Evolutionary conservation across 2,888 invertebrate genomes (phyloP).

Genomic region (Drosophila mercatorum): DNA sequence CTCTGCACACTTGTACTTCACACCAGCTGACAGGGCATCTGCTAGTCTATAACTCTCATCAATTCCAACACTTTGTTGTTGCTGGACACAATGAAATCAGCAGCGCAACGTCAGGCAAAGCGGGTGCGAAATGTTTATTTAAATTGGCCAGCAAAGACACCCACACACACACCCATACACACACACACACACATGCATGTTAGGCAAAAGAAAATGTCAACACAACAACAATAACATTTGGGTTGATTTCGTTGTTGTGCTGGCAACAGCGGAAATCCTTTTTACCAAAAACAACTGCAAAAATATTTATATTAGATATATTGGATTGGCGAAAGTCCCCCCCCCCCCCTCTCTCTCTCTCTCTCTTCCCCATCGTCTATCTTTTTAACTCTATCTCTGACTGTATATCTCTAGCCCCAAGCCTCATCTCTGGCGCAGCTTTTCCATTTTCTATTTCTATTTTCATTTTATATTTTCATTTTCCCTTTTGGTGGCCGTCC

Average conservation of each 20-base stretch:
- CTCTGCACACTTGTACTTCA: no score
- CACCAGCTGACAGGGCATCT: constrained; percentile 3
- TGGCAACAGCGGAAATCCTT: constrained; percentile 75
- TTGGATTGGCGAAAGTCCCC: constrained; percentile 58
- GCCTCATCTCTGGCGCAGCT: constrained; percentile 14
- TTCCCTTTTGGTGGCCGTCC: constrained; percentile 6
- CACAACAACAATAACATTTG: constrained; percentile 52
- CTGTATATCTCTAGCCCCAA: constrained; percentile 2
- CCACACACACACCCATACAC: constrained; percentile 19
- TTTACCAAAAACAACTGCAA: constrained; percentile 74
- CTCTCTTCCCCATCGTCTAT: background rate
- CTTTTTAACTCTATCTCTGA: background rate
- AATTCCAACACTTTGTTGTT: constrained; percentile 18
- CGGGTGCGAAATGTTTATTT: constrained; percentile 79
- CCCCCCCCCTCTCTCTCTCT: background rate
- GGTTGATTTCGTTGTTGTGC: constrained; percentile 17
- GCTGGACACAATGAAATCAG: constrained; percentile 76
- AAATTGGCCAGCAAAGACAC: constrained; percentile 70
- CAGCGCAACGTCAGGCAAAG: constrained; percentile 47
- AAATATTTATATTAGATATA: constrained; percentile 79
- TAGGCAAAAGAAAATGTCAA: constrained; percentile 62
- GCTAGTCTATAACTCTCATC: background rate
- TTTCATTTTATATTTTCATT: constrained; percentile 35
- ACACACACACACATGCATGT: constrained; percentile 7
- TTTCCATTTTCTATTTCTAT: constrained; percentile 39